phyloP scores from a whole-genome alignment of 2,797 vertebrate species.

The Phataginus tetradactyla region DNA sequence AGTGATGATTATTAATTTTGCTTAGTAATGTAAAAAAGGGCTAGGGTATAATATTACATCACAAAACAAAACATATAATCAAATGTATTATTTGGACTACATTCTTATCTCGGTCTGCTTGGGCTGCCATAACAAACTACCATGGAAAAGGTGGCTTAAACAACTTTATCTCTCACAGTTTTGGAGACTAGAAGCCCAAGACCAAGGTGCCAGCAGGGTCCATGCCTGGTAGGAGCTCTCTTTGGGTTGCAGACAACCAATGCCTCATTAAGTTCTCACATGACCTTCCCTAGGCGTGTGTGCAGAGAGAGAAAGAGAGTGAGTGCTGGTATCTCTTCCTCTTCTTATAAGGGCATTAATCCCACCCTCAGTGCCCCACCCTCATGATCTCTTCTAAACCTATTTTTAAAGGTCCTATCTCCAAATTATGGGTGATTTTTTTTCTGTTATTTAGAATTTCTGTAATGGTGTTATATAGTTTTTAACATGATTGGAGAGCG shows the following conservation, averaged over 20 bases:
- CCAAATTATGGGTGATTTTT: neutral
- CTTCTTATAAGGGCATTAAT: neutral
- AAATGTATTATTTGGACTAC: neutral
- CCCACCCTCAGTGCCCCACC: neutral
- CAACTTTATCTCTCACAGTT: conserved; percentile 3
- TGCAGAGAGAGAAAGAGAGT: neutral
- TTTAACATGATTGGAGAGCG: neutral
- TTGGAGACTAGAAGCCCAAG: neutral
- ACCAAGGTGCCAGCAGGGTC: neutral
- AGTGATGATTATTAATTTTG: neutral
- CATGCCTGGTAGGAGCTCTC: neutral
- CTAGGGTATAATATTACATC: neutral
- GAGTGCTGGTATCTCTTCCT: neutral
- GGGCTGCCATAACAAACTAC: neutral
- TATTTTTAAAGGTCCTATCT: neutral
- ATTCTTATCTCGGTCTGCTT: neutral
- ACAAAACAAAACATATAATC: neutral
- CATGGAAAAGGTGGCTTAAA: neutral
- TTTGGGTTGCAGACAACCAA: neutral
- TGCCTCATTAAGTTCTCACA: neutral
- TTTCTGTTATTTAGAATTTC: neutral
- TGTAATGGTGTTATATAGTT: neutral
- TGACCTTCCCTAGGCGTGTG: neutral
- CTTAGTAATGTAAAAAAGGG: conserved; percentile 18
- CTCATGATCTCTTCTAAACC: neutral